Evolutionary conservation across 2,888 invertebrate genomes (phyloP).

Genomic region (Temnothorax rugatulus): DNA sequence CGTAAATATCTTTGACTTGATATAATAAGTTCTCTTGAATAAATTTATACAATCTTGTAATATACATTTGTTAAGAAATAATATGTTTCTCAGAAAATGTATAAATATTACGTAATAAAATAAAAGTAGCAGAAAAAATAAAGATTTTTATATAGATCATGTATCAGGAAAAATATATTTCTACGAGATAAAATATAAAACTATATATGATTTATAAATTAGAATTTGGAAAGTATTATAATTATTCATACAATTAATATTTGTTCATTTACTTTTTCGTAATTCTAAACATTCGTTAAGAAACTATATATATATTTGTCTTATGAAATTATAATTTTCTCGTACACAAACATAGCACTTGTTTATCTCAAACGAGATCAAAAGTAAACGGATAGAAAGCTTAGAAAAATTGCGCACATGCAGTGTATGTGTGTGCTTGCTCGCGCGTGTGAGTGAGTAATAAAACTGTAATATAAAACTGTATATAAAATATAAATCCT

Average conservation of each 20-base stretch:
- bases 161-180: not conserved
- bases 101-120: not conserved
- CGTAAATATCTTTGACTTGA: not conserved
- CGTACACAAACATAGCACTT: not conserved
- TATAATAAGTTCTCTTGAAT: not conserved
- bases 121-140: not conserved
- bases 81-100: not conserved
- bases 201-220: not conserved
- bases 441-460: not conserved
- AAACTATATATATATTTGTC: conserved; percentile 1
- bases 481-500: not conserved
- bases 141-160: not conserved
- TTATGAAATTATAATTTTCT: conserved; percentile 1
- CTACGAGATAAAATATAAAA: not conserved
- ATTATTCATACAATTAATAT: not conserved
- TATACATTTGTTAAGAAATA: not conserved
- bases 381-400: not conserved
- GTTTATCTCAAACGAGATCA: not conserved
- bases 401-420: not conserved
- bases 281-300: not conserved
- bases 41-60: not conserved
- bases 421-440: not conserved
- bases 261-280: not conserved
- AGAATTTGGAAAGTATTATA: not conserved
- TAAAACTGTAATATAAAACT: conserved; percentile 6